phyloP scores from a whole-genome alignment of 2,888 invertebrate genomes.

The Chalcis sispes region DNA sequence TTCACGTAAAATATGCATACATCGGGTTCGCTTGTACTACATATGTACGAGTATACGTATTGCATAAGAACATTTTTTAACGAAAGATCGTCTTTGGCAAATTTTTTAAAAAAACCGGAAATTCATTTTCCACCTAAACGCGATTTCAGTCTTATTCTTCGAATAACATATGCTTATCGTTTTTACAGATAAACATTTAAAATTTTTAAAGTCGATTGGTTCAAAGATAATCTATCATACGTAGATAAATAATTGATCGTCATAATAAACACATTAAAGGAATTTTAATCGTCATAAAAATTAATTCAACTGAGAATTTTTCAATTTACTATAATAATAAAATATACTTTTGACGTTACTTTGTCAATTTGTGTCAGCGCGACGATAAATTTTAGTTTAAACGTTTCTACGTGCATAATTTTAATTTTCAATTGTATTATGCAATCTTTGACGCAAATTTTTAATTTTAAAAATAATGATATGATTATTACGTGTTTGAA shows the following conservation, averaged over 20 bases:
- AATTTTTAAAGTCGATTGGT: neutral
- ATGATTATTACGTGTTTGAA: too few species aligned
- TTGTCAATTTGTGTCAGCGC: slow-evolving; percentile 1
- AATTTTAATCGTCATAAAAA: too few species aligned
- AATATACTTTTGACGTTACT: slow-evolving; percentile 7
- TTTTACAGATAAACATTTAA: slow-evolving; percentile 8
- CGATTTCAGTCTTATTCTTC: neutral
- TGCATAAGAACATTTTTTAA: neutral
- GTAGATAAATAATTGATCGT: too few species aligned
- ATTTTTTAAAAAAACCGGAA: slow-evolving; percentile 28
- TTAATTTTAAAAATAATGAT: too few species aligned
- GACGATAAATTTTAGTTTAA: slow-evolving; percentile 24
- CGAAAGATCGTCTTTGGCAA: slow-evolving; percentile 4
- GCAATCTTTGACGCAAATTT: too few species aligned
- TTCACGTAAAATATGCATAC: slow-evolving; percentile 26
- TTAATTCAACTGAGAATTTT: too few species aligned
- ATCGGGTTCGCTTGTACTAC: neutral
- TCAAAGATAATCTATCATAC: neutral
- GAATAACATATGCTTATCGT: neutral
- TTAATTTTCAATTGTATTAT: too few species aligned
- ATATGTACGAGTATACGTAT: slow-evolving; percentile 44
- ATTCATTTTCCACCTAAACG: neutral
- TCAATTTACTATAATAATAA: too few species aligned
- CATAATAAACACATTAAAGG: too few species aligned
- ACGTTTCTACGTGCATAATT: neutral